Conservation (phyloP, 2,888 invertebrate genomes). For the Clusia tigrina region DNA sequence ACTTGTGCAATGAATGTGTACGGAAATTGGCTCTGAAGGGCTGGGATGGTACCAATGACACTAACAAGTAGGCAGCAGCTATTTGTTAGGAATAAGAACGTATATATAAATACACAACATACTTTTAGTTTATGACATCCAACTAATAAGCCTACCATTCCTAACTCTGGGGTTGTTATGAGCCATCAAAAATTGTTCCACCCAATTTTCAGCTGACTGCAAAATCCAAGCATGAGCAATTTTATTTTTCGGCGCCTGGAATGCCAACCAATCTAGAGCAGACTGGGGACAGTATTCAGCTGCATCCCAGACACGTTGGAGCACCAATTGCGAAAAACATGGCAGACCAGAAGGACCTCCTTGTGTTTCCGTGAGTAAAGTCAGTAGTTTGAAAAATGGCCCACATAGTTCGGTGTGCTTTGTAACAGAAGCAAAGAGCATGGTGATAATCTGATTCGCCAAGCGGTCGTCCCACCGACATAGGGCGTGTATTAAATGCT, state of each 20-base stretch:
- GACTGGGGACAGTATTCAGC: constrained; percentile 91
- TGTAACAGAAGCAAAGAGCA: constrained; percentile 90
- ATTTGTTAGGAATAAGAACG: constrained; percentile 8
- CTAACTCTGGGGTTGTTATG: constrained; percentile 87
- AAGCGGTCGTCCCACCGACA: constrained; percentile 91
- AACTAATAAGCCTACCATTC: constrained; percentile 69
- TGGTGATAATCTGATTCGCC: constrained; percentile 86
- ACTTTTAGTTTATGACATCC: no score
- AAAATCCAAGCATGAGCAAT: constrained; percentile 91
- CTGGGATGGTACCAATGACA: constrained; percentile 88
- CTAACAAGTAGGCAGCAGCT: constrained; percentile 88
- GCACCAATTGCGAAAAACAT: constrained; percentile 87
- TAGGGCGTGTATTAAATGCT: constrained; percentile 88
- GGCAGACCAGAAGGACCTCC: constrained; percentile 82
- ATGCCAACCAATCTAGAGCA: constrained; percentile 89
- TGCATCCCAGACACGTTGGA: constrained; percentile 88
- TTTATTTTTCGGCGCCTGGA: constrained; percentile 86
- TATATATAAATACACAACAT: neutral
- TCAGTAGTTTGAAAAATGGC: constrained; percentile 91
- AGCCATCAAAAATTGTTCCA: constrained; percentile 86
- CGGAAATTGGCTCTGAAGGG: constrained; percentile 90
- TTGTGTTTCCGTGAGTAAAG: constrained; percentile 84
- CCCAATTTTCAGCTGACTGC: constrained; percentile 91
- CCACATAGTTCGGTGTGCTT: constrained; percentile 89
- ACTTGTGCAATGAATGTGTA: constrained; percentile 65